Base-by-base conservation (phyloP, 2,113 vertebrate genomes). In the Rhabdomys dilectus region DNA sequence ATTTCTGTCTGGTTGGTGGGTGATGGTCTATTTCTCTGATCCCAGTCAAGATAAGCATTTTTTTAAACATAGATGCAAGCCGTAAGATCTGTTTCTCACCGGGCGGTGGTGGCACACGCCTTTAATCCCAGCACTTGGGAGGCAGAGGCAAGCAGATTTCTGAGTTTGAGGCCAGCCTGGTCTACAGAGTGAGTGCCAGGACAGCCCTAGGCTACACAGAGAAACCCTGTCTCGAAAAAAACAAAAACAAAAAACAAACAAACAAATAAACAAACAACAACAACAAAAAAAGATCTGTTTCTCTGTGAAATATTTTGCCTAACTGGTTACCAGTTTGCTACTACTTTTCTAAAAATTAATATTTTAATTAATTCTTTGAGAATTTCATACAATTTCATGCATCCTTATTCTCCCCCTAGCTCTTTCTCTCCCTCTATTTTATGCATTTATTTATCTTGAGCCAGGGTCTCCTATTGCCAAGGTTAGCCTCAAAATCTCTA, bases 1-100 rank as follows among this genome's bases (percentile, higher is more conserved):
- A 34, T 93, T 91, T 64, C 87, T 94, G 85, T 48, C 15, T 76
- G 0, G 19, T 66, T 86, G 62, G 19, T 73, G 26, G 78, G 42
- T 75, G 15, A 72, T 90, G 86, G 60, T 96, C 89, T 12, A 82
- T 89, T 70, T 76, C 31, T 42, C 45, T 82, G 56, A 68, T 90
- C 88, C 29, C 34, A 60, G 7, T 66, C 75, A 90, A 92, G 31
- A 58, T 36, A 80, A 39, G 4, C 53, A 58, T 94, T 34, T 89
- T 93, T 93, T 53, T 19, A 19, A 24, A 75, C 42, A 48, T 36
- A 39, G n/a, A 42, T 87, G 29, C 60, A 1, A 31, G 2, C 22
- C 5, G 17, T 64, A 36, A 10, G 84, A 26, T 77, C 80, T 90
- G 51, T 73, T 90, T 93, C 48, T 36, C 36, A n/a, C n/a, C n/a